Conservation (phyloP, 2,113 vertebrate species). For the Aptenodytes patagonicus region DNA sequence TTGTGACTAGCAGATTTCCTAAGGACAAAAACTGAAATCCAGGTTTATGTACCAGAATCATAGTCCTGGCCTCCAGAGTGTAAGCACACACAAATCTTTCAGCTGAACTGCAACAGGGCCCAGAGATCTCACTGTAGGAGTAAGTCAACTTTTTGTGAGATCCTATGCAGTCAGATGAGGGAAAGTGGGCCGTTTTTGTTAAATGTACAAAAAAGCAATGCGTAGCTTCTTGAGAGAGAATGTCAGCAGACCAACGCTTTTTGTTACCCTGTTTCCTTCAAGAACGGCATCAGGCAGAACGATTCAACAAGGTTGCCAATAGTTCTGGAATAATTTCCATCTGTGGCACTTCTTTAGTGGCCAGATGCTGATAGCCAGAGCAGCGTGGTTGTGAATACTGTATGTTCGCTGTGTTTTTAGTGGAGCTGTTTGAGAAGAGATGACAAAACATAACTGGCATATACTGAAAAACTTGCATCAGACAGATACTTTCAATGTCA, state of each 20-base stretch:
- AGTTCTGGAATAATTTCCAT: background rate
- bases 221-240: background rate
- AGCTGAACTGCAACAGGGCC: background rate
- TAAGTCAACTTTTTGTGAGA: background rate
- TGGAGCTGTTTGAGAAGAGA: constrained; percentile 28
- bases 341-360: background rate
- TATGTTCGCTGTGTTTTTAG: background rate
- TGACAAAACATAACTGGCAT: constrained; percentile 38
- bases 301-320: background rate
- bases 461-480: constrained; percentile 18
- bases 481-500: constrained; percentile 40
- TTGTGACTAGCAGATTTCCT: constrained; percentile 28
- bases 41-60: background rate
- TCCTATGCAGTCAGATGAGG: background rate
- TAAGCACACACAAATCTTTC: background rate
- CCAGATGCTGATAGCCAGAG: constrained; percentile 13
- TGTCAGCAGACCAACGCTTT: background rate
- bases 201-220: fast-evolving
- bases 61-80: background rate
- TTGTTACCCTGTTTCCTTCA: background rate
- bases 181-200: background rate
- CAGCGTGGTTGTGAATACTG: background rate
- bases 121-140: background rate
- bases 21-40: constrained; percentile 19
- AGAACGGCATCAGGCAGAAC: background rate